Evolutionary conservation across 2,113 vertebrate genomes (phyloP), one percentile per base, ranked within the genome.

Genomic region (Circaetus gallicus): DNA sequence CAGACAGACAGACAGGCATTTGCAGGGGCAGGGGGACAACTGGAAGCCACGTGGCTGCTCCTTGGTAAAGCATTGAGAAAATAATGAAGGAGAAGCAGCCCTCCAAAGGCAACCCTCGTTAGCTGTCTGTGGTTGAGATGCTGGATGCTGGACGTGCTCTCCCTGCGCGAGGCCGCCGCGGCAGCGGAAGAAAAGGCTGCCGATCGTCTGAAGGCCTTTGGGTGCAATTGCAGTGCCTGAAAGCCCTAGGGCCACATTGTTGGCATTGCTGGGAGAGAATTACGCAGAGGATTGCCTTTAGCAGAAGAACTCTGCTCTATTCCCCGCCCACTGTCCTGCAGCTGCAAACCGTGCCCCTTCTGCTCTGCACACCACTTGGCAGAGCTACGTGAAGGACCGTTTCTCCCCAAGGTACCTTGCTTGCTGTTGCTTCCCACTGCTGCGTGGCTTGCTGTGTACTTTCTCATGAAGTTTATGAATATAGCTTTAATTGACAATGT

Each of bases 401-500:
- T 25, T 71, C 53, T 55, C 36, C 62, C 31, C 47, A 77, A 5
- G 80, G 81, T 40, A 47, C 69, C 49, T 43, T 25, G 34, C 70
- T 95, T 38, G 55, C 62, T 76, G 76, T 2, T 40, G 59, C 74
- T 95, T 85, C 58, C 66, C 73, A 34, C 47, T 17, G 74, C 89
- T 72, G 34, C 7, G 34, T 70, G 71, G 47, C 53, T 69, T 31
- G 72, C 55, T 32, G 59, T 15, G 22, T 43, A 43, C 73, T 69
- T 86, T 91, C 80, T 86, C 76, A 5, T 6, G 65, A 89, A 77
- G 72, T 86, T 83, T 91, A 93, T 90, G 97, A 96, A 94, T 95
- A 93, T 82, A 91, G 95, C 84, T 97, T 92, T 96, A 97, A 96
- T 95, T 97, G 97, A 86, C 96, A 96, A 14, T 95, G 88, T 86